Evolutionary conservation across 2,888 invertebrate species (phyloP), one percentile per base, ranked within the genome.

Genomic region (Rhingia rostrata): DNA sequence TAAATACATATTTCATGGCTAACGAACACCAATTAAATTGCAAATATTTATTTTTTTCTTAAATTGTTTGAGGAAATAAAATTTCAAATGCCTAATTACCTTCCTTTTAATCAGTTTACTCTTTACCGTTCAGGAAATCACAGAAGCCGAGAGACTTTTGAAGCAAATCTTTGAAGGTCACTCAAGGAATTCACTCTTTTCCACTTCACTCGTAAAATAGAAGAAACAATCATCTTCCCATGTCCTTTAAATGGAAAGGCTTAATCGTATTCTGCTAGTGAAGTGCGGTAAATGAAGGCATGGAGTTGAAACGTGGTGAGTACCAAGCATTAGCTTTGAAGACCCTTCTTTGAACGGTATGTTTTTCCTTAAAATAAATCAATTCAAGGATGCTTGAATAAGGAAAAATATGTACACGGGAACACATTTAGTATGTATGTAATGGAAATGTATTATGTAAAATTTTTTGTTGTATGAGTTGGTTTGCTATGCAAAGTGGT

Each of bases 401-500:
- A 14, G 5, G 39, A 9, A 49, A 39, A 51, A 22, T 22, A 22
- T 22, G 22, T 22, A 22, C n/a, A n/a, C n/a, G n/a, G n/a, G n/a
- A n/a, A n/a, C n/a, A n/a, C n/a, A n/a, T n/a, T n/a, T n/a, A n/a
- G n/a, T n/a, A n/a, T n/a, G n/a, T n/a, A n/a, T n/a, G n/a, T n/a
- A n/a, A n/a, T n/a, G n/a, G n/a, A n/a, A n/a, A n/a, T n/a, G n/a
- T n/a, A n/a, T n/a, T n/a, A n/a, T n/a, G n/a, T n/a, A n/a, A n/a
- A n/a, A n/a, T 6, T 53, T 32, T 53, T 4, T 37, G 7, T 14
- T 12, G 35, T 3, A 54, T 12, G 37, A 39, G 30, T 12, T 30
- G 49, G 49, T 47, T 64, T 41, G 4, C 54, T 14, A 64, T 60
- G 69, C 47, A 77, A 69, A 77, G 78, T 78, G 49, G 63, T 47